phyloP scores from a whole-genome alignment of 2,113 vertebrate species.

The Hymenochirus boettgeri region DNA sequence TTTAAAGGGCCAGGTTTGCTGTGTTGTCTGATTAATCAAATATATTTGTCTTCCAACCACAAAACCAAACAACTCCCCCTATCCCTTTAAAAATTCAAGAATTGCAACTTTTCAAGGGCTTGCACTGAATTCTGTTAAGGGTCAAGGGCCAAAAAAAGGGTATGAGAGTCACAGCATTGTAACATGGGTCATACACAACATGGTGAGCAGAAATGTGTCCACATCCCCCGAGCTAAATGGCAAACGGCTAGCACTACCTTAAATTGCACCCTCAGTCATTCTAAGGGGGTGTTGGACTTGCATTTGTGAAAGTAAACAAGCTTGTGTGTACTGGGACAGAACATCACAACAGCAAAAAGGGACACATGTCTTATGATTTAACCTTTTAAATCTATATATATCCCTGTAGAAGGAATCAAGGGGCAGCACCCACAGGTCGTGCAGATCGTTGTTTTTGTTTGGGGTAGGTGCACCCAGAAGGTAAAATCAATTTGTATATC shows the following conservation, averaged over 20 bases:
- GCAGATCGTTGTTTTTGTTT: no score
- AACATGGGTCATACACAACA: constrained; percentile 81
- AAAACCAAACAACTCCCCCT: constrained; percentile 69
- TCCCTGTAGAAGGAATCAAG: background rate
- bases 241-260: constrained; percentile 58
- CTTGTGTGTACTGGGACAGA: background rate
- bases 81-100: constrained; percentile 74
- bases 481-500: constrained; percentile 15
- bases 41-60: constrained; percentile 74
- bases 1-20: constrained; percentile 56
- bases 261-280: constrained; percentile 22
- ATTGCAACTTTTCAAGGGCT: constrained; percentile 81
- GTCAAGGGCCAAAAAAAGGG: constrained; percentile 80
- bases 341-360: no score
- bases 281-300: no score
- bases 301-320: background rate
- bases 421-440: background rate
- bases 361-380: no score
- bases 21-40: constrained; percentile 48
- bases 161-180: constrained; percentile 78
- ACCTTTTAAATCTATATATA: background rate
- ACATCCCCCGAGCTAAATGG: constrained; percentile 60
- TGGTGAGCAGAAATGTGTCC: constrained; percentile 69
- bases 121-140: constrained; percentile 79
- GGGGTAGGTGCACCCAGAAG: background rate